Base-by-base conservation (phyloP, 1,140 invertebrate species). In the Delia radicum region DNA sequence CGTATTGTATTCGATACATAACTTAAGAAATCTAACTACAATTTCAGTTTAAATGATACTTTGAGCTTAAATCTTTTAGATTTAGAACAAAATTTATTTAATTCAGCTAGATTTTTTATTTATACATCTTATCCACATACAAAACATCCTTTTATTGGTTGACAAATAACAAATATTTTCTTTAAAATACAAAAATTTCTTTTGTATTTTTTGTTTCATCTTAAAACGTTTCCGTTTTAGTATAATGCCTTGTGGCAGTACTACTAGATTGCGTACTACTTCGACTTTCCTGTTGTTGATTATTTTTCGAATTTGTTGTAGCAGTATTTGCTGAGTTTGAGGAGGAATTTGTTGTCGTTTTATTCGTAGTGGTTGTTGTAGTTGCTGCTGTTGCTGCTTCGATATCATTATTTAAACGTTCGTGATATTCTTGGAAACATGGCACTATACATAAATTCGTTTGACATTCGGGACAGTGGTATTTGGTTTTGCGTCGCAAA, bases 361-460 rank as follows among this genome's bases (percentile, higher is more conserved):
- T 48, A 26, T 75, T 72, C 3, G 55, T 27, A 18, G 55, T 74
- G 12, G 71, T 75, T 24, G 73, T 71, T n/a, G 76, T 31, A 5
- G 46, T n/a, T 48, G 48, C 18, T 15, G 83, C 79, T 33, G 84
- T 78, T 6, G 29, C 65, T 7, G 15, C 31, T 24, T 82, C 79
- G n/a, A 82, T 79, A 73, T 86, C 85, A 18, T 80, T 85, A 48
- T 85, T 83, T 18, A 85, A 81, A 71, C 85, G 82, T 80, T 93
- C 91, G 82, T 94, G 93, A 82, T 93, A 94, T 81, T 93, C 92
- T 85, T 95, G 93, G 87, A 94, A 95, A 84, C 93, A 95, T 27
- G 93, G 93, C 61, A 95, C 93, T 80, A 95, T 94, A 86, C 94
- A 95, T 61, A 95, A 88, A 87, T 95, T 95, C 55, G 92, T 94